phyloP scores from a whole-genome alignment of 2,888 invertebrate species.

The Cataglyphis altisquamis region DNA sequence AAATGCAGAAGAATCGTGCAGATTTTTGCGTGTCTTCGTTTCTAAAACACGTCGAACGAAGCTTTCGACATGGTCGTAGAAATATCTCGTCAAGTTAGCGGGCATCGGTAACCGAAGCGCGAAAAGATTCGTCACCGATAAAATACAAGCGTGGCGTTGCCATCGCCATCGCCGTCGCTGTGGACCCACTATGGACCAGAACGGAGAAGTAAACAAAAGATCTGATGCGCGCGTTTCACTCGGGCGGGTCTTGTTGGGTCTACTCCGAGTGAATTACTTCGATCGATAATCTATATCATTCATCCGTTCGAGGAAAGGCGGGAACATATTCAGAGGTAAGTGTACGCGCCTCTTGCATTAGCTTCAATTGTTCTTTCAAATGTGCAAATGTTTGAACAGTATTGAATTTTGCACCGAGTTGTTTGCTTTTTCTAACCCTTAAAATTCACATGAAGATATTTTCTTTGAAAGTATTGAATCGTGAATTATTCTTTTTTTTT shows the following conservation, averaged over 20 bases:
- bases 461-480: not conserved
- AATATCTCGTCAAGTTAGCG: not conserved
- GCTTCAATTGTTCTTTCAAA: not conserved
- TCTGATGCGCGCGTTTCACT: constrained; percentile 13
- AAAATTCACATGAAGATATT: not conserved
- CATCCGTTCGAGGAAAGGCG: not conserved
- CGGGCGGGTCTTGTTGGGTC: not conserved
- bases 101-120: not conserved
- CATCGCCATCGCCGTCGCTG: not conserved
- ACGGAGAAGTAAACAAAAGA: constrained; percentile 44
- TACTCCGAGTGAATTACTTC: not conserved
- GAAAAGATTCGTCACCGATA: too few species aligned
- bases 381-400: not conserved
- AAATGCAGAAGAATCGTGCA: too few species aligned
- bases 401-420: not conserved
- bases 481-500: too few species aligned
- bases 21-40: too few species aligned
- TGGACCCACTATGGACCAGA: not conserved
- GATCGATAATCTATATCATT: constrained; percentile 16
- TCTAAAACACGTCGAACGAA: too few species aligned
- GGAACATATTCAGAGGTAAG: not conserved
- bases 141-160: constrained; percentile 9
- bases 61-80: too few species aligned
- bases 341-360: not conserved
- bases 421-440: not conserved